Evolutionary conservation across 2,797 vertebrate species (phyloP).

Genomic region (Salmo trutta): DNA sequence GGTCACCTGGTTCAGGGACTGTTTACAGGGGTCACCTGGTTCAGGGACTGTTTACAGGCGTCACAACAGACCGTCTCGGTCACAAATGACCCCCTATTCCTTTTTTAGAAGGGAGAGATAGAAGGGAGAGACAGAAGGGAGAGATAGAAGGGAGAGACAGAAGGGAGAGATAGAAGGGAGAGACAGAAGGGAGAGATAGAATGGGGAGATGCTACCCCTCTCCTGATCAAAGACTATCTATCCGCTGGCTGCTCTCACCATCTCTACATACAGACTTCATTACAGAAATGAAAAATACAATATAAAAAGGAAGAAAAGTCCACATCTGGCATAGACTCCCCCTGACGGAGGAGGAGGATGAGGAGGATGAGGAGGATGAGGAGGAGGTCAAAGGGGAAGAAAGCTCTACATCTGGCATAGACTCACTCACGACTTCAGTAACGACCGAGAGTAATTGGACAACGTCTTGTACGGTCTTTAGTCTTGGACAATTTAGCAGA

Average conservation of each 20-base stretch:
- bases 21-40: constrained; percentile 35
- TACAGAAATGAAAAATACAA: not conserved
- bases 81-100: too few relatives aligned
- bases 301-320: not conserved
- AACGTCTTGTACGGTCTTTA: not conserved
- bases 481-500: not conserved
- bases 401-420: not conserved
- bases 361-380: too few relatives aligned
- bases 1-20: constrained; percentile 31
- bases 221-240: too few relatives aligned
- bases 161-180: too few relatives aligned
- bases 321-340: not conserved
- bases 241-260: not conserved
- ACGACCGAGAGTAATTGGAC: not conserved
- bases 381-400: not conserved
- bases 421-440: not conserved
- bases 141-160: too few relatives aligned
- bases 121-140: too few relatives aligned
- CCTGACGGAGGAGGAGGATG: not conserved
- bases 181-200: too few relatives aligned
- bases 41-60: constrained; percentile 19
- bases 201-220: too few relatives aligned
- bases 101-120: too few relatives aligned
- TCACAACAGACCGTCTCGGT: constrained; percentile 26
- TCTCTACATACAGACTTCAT: not conserved